Conservation (phyloP, 2,113 vertebrate genomes). For the Pterocles orientalis region DNA sequence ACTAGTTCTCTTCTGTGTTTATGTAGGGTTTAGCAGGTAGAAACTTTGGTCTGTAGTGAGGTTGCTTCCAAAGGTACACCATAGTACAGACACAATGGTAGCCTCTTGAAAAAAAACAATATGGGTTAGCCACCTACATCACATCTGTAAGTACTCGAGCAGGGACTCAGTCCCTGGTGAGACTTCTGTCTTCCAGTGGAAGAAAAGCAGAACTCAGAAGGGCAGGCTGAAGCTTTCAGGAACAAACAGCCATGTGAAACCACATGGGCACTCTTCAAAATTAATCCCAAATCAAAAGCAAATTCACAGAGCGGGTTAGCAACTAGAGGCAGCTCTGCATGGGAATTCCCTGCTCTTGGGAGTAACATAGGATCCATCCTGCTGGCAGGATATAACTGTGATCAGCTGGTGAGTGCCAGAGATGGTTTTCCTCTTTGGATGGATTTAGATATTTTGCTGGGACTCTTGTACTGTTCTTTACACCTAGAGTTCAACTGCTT, state of each 20-base stretch:
- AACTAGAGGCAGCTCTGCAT: not conserved
- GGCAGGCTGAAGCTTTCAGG: not conserved
- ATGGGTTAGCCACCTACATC: not conserved
- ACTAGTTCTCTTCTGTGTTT: fast-evolving
- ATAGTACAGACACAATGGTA: not conserved
- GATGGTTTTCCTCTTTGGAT: not conserved
- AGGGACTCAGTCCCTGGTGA: not conserved
- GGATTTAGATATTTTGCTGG: not conserved
- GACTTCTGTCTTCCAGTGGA: constrained; percentile 1
- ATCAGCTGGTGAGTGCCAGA: not conserved
- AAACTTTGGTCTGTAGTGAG: not conserved
- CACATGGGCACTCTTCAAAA: not conserved
- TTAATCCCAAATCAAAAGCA: constrained; percentile 27
- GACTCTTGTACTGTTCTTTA: not conserved
- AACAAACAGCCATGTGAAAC: not conserved
- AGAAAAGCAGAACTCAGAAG: not conserved
- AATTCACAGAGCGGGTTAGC: not conserved
- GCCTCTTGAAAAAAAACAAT: not conserved
- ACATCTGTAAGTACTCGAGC: not conserved
- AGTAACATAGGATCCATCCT: not conserved
- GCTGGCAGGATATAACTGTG: not conserved
- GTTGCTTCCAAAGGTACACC: not conserved
- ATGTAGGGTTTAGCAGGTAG: not conserved
- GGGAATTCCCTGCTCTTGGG: not conserved
- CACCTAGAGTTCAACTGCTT: not conserved